These are phyloP conservation scores for Tenthredo mesomela DNA, from an alignment of 2,888 invertebrate genomes.

Conservation along the genomic window DNA sequence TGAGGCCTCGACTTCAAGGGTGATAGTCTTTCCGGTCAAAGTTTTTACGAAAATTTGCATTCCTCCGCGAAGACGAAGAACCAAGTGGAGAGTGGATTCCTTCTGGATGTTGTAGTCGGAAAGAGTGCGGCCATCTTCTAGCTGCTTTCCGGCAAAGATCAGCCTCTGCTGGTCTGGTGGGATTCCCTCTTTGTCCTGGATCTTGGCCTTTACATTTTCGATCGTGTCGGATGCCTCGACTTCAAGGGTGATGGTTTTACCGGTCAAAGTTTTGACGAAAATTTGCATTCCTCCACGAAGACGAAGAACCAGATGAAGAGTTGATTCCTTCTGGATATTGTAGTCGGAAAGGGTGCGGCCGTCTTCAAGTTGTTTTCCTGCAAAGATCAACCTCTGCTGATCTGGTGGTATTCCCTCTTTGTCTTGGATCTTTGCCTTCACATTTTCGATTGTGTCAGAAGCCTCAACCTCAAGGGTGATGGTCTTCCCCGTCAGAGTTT, in stretches of 20 bases:
- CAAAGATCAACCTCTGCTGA: conserved; percentile 55
- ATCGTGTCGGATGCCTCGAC: too few relatives aligned
- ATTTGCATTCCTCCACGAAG: conserved; percentile 61
- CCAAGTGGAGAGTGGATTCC: conserved; percentile 62
- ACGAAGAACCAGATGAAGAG: conserved; percentile 53
- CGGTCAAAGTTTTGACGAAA: conserved; percentile 62
- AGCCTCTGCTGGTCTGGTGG: too few relatives aligned
- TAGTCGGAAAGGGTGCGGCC: conserved; percentile 55
- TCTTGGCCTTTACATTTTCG: too few relatives aligned
- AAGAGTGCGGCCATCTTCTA: too few relatives aligned
- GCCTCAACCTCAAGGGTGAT: conserved; percentile 57
- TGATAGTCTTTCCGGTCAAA: conserved; percentile 54
- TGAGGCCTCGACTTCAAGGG: conserved; percentile 48
- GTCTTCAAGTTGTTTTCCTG: conserved; percentile 55
- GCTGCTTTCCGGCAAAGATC: too few relatives aligned
- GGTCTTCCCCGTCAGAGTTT: conserved; percentile 62
- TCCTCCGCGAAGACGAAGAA: conserved; percentile 62
- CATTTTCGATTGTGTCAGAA: conserved; percentile 55
- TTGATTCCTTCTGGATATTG: conserved; percentile 56
- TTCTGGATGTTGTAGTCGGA: conserved; percentile 65
- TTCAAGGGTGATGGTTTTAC: too few relatives aligned
- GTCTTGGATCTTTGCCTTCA: conserved; percentile 54
- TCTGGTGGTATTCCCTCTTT: conserved; percentile 56
- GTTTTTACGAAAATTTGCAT: conserved; percentile 66
- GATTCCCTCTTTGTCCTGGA: too few relatives aligned